Evolutionary conservation across 1,140 invertebrate species (phyloP).

Genomic region (Hypsibius dujardini): DNA sequence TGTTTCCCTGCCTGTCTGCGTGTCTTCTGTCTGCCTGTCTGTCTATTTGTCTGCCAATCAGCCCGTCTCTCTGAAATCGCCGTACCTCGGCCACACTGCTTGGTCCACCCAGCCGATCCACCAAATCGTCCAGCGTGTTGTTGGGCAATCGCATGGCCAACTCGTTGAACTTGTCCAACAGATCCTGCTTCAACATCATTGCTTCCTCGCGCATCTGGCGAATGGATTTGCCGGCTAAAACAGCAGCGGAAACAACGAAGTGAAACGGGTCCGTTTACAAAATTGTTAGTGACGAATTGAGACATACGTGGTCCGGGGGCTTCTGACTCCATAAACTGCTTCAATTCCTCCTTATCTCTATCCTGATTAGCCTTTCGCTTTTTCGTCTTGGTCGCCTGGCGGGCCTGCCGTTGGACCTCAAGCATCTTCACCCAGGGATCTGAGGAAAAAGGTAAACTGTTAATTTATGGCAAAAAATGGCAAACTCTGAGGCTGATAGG

Average conservation of each 20-base stretch:
- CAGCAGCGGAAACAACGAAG: not conserved
- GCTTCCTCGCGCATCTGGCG: not conserved
- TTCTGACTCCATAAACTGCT: too few relatives aligned
- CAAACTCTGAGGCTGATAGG: too few relatives aligned
- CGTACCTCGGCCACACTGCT: conserved; percentile 81
- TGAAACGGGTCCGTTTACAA: not conserved
- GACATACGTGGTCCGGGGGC: not conserved
- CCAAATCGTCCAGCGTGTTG: conserved; percentile 92
- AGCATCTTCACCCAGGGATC: conserved; percentile 1
- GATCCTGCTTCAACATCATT: conserved; percentile 62
- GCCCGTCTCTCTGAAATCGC: conserved; percentile 18
- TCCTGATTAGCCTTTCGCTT: not conserved
- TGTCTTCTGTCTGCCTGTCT: too few relatives aligned
- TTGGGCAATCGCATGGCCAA: conserved; percentile 73
- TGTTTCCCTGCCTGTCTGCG: too few relatives aligned
- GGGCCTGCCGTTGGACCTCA: not conserved
- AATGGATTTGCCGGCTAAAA: not conserved
- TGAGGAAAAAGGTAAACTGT: not conserved
- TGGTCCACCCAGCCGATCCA: conserved; percentile 90
- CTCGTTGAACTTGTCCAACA: conserved; percentile 64
- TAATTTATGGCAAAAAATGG: too few relatives aligned
- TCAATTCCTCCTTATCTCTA: not conserved
- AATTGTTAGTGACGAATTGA: too few relatives aligned
- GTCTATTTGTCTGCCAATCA: too few relatives aligned
- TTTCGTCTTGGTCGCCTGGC: not conserved